Evolutionary conservation across 1,140 invertebrate species (phyloP).

Genomic region (Chlorops oryzae): DNA sequence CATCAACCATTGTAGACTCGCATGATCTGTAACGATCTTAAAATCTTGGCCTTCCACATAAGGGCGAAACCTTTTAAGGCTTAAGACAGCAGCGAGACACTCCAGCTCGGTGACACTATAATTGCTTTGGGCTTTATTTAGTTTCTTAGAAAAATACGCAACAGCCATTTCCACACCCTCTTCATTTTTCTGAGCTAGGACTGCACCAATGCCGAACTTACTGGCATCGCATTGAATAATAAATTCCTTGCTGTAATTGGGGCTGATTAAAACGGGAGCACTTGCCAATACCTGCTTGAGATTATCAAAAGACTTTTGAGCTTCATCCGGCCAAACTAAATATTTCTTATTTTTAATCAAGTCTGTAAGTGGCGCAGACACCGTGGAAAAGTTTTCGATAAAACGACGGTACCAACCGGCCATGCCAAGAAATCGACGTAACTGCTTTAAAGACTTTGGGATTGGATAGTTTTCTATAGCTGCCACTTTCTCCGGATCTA

Average conservation of each 20-base stretch:
- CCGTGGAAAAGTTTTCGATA: constrained; percentile 34
- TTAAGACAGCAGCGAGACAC: constrained; percentile 46
- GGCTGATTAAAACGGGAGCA: constrained; percentile 22
- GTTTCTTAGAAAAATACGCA: constrained; percentile 14
- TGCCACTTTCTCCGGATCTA: constrained; percentile 16
- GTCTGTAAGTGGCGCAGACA: constrained; percentile 28
- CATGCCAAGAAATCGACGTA: constrained; percentile 27
- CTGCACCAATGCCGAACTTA: constrained; percentile 14
- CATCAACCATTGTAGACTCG: constrained; percentile 23
- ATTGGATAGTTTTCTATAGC: constrained; percentile 13
- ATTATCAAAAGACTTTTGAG: constrained; percentile 14
- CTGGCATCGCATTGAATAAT: constrained; percentile 16
- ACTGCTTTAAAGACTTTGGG: constrained; percentile 16
- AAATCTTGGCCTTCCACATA: constrained; percentile 47
- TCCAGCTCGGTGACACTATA: constrained; percentile 44
- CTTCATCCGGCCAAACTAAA: constrained; percentile 4
- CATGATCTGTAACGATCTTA: constrained; percentile 37
- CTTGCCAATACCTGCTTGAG: constrained; percentile 15
- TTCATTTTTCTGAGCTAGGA: constrained; percentile 31
- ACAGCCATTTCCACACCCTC: constrained; percentile 18
- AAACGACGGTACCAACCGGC: constrained; percentile 40
- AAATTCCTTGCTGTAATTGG: constrained; percentile 20
- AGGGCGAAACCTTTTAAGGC: constrained; percentile 44
- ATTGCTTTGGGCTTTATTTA: constrained; percentile 16
- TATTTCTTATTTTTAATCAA: constrained; percentile 1